Evolutionary conservation across 2,888 invertebrate genomes (phyloP).

Genomic region (Electrophaes corylata): DNA sequence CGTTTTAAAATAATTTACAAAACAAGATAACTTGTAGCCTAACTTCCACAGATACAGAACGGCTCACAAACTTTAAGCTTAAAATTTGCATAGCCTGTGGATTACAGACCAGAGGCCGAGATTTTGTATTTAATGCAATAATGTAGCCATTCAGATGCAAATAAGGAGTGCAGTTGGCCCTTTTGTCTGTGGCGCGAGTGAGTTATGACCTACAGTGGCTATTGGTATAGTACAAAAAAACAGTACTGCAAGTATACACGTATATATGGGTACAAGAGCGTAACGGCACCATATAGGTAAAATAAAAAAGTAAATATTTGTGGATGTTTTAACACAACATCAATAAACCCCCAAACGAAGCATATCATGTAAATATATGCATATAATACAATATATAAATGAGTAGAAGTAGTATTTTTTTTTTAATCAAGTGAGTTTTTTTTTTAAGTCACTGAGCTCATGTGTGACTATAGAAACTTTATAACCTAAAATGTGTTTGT

Average conservation of each 20-base stretch:
- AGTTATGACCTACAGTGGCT: constrained; percentile 45
- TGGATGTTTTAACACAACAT: too few species aligned
- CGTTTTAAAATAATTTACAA: background rate
- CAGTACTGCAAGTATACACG: constrained; percentile 9
- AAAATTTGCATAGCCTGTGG: constrained; percentile 29
- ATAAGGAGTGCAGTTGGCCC: constrained; percentile 48
- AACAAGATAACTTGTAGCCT: constrained; percentile 2
- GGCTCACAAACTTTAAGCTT: constrained; percentile 23
- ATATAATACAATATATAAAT: too few species aligned
- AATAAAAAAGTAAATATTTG: too few species aligned
- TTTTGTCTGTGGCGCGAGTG: constrained; percentile 50
- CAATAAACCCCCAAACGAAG: too few species aligned
- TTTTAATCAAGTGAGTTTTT: too few species aligned
- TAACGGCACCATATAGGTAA: too few species aligned
- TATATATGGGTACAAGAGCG: too few species aligned
- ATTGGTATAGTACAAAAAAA: background rate
- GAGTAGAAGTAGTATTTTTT: too few species aligned
- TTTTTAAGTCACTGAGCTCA: too few species aligned
- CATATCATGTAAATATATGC: too few species aligned
- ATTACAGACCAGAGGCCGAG: constrained; percentile 39
- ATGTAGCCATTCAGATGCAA: constrained; percentile 58
- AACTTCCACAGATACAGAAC: background rate
- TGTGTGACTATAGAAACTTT: too few species aligned
- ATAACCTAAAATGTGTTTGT: too few species aligned
- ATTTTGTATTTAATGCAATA: constrained; percentile 64